Evolutionary conservation across 2,113 vertebrate genomes (phyloP).

Genomic region (Strigops habroptila): DNA sequence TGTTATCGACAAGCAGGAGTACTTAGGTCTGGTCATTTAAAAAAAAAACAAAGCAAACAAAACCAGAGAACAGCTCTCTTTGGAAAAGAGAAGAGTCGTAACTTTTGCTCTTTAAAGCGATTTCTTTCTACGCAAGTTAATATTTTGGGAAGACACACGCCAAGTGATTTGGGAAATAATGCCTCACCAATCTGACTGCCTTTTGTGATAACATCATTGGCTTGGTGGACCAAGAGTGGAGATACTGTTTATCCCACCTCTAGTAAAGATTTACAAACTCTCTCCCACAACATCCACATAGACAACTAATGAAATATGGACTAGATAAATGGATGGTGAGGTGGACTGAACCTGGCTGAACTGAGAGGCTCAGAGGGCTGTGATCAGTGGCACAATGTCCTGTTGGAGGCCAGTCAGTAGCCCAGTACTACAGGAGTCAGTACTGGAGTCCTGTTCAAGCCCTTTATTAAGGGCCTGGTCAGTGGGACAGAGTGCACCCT

Average conservation of each 20-base stretch:
- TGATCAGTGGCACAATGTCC: background rate
- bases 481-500: background rate
- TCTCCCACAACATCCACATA: background rate
- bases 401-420: background rate
- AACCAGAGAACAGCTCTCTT: background rate
- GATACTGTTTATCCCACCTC: background rate
- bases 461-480: background rate
- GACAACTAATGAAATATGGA: accelerated
- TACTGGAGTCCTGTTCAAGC: background rate
- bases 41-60: background rate
- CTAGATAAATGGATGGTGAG: background rate
- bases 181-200: background rate
- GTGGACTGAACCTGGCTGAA: background rate
- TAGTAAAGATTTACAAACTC: background rate
- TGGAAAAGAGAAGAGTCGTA: background rate
- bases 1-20: background rate
- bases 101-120: background rate
- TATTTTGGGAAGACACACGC: background rate
- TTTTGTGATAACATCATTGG: background rate
- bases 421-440: background rate
- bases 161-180: background rate
- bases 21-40: background rate
- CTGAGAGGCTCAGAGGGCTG: background rate
- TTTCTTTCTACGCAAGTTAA: background rate
- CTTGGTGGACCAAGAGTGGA: background rate